Percentiles rank a stretch among this genome's conserved stretches.
Conservation (phyloP, 2,797 vertebrate genomes). For the Sebastes baramenuke region DNA sequence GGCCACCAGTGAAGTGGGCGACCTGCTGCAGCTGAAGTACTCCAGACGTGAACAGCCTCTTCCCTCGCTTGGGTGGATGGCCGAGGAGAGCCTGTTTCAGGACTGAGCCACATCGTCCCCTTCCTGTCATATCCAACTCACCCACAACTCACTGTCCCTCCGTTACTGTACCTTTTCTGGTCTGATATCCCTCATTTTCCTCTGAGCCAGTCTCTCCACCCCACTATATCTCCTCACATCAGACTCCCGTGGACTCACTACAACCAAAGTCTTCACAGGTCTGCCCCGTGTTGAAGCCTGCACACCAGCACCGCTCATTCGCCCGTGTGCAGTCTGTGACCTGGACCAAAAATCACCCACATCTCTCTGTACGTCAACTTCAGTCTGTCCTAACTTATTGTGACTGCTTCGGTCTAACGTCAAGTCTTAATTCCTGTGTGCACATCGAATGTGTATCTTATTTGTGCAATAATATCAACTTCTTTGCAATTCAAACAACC, state of each 20-base stretch:
- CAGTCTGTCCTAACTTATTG: constrained; percentile 43
- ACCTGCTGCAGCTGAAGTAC: constrained; percentile 94
- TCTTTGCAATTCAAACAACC: constrained; percentile 36
- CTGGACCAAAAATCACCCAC: constrained; percentile 20
- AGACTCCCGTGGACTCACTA: not conserved
- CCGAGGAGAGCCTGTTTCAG: constrained; percentile 75
- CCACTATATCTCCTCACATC: not conserved
- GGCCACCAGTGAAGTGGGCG: constrained; percentile 92
- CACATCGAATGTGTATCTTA: constrained; percentile 63
- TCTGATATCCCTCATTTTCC: not conserved
- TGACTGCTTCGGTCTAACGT: constrained; percentile 36
- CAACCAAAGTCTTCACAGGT: constrained; percentile 37
- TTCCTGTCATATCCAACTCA: not conserved
- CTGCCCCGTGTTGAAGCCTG: not conserved
- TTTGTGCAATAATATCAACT: constrained; percentile 72
- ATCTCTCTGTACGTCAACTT: constrained; percentile 1
- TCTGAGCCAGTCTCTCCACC: constrained; percentile 23
- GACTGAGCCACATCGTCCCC: constrained; percentile 57
- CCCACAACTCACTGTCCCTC: not conserved
- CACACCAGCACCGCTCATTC: not conserved
- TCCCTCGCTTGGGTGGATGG: constrained; percentile 81
- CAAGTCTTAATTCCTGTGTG: constrained; percentile 43
- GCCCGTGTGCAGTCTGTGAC: not conserved
- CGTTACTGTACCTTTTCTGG: not conserved
- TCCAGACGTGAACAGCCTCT: constrained; percentile 83